Evolutionary conservation across 2,888 invertebrate species (phyloP).

Genomic region (Volucella bombylans): DNA sequence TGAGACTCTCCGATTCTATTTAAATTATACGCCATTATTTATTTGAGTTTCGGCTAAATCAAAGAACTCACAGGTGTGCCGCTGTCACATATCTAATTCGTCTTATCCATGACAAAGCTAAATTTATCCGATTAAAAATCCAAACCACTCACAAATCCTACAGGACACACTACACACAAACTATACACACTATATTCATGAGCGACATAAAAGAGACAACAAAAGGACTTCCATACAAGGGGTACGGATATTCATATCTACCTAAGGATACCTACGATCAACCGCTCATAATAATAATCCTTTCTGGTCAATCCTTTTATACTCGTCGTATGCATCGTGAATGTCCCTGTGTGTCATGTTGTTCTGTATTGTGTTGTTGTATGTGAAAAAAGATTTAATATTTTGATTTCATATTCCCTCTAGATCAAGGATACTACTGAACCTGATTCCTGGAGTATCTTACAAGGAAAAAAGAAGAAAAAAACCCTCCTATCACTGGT

Average conservation of each 20-base stretch:
- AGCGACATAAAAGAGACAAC: conserved; percentile 33
- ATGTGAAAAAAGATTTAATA: conserved; percentile 54
- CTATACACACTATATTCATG: conserved; percentile 29
- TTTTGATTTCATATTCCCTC: conserved; percentile 64
- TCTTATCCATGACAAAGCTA: conserved; percentile 53
- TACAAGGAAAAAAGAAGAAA: neutral
- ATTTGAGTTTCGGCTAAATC: conserved; percentile 1
- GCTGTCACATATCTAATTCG: conserved; percentile 58
- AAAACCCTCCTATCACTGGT: conserved; percentile 44
- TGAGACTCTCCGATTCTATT: too few species aligned
- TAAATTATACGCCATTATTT: too few species aligned
- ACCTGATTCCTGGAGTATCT: neutral
- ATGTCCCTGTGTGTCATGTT: neutral
- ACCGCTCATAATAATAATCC: conserved; percentile 64
- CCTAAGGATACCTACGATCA: conserved; percentile 27
- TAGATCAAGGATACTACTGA: conserved; percentile 7
- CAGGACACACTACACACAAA: conserved; percentile 15
- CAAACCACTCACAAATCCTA: neutral
- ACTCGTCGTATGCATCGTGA: neutral
- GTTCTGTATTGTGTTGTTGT: neutral
- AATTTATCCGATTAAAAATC: conserved; percentile 33
- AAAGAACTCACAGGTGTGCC: conserved; percentile 52
- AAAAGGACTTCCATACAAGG: conserved; percentile 6
- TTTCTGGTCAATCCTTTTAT: conserved; percentile 44
- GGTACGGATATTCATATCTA: too few species aligned